Evolutionary conservation across 2,113 vertebrate genomes (phyloP).

Genomic region (Mesocricetus auratus): DNA sequence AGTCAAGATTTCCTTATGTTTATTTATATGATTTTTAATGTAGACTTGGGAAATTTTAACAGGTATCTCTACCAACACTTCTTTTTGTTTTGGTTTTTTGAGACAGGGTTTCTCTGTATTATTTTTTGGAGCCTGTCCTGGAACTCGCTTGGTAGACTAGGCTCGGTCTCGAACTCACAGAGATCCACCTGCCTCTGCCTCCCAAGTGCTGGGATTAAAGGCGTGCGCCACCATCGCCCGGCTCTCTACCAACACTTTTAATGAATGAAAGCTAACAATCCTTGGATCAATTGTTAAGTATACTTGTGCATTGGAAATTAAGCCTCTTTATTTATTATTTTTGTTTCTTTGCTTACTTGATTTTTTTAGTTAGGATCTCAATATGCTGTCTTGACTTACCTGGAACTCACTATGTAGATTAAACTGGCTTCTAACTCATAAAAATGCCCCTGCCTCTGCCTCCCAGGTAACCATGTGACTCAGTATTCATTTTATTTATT

Average conservation of each 20-base stretch:
- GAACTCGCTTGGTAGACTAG: too few relatives aligned
- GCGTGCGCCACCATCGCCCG: too few relatives aligned
- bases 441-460: neutral
- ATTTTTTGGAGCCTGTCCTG: too few relatives aligned
- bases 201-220: too few relatives aligned
- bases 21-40: neutral
- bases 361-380: neutral
- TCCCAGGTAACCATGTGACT: neutral
- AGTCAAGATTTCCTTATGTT: neutral
- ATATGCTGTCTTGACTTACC: neutral
- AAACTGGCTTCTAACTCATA: neutral
- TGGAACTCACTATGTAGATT: neutral
- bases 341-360: neutral
- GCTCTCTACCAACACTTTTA: neutral
- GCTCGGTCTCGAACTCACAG: too few relatives aligned
- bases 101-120: too few relatives aligned
- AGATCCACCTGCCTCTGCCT: too few relatives aligned
- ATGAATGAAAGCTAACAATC: neutral
- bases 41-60: conserved; percentile 11
- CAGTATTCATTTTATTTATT: too few relatives aligned
- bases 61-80: too few relatives aligned
- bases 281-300: neutral
- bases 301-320: neutral
- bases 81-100: too few relatives aligned
- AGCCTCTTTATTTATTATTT: neutral